Conservation (phyloP, 2,888 invertebrate genomes). For the Noctua comes region DNA sequence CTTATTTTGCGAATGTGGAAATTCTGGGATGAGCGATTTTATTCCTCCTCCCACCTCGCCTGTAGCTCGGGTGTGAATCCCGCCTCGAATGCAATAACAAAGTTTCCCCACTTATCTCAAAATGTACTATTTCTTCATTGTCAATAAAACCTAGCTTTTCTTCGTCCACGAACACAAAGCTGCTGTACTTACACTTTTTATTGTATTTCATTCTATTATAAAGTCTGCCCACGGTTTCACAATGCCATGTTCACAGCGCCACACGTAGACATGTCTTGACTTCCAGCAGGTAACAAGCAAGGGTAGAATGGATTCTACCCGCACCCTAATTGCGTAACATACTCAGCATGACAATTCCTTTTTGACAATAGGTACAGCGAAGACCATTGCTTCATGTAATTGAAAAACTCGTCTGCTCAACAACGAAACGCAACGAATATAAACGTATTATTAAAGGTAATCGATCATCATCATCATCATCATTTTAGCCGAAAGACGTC, state of each 20-base stretch:
- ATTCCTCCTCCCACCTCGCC: too few species aligned
- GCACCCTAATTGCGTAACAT: background rate
- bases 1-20: constrained; percentile 9
- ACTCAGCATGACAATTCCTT: constrained; percentile 9
- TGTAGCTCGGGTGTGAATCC: too few species aligned
- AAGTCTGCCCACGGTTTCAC: constrained; percentile 2
- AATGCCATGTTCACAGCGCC: background rate
- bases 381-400: constrained; percentile 5
- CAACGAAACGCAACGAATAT: background rate
- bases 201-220: constrained; percentile 9
- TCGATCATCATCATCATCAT: too few species aligned
- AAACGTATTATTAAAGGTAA: background rate
- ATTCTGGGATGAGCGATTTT: background rate
- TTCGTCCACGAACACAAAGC: background rate
- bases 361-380: background rate
- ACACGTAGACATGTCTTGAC: constrained; percentile 5
- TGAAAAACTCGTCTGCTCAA: background rate
- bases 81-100: too few species aligned
- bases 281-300: background rate
- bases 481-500: too few species aligned
- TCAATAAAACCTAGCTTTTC: background rate
- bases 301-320: background rate
- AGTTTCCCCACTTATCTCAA: too few species aligned
- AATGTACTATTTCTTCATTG: background rate
- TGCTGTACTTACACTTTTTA: background rate